phyloP scores from a whole-genome alignment of 2,888 invertebrate genomes.

The Spilosoma lubricipeda region DNA sequence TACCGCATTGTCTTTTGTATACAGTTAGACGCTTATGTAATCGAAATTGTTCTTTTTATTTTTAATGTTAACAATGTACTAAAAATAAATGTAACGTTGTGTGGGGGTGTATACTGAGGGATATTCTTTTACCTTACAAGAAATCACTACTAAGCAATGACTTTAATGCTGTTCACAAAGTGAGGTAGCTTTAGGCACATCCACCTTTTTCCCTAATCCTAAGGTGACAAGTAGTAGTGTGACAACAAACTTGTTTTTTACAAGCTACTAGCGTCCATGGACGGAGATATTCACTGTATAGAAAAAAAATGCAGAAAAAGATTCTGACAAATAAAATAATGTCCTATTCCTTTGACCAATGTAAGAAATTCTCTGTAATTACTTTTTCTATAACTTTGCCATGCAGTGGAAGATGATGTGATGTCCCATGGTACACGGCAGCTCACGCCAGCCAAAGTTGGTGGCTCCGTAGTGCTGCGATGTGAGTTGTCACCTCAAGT shows the following conservation, averaged over 20 bases:
- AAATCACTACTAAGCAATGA: too few species aligned
- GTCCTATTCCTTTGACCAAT: too few species aligned
- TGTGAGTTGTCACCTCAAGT: constrained; percentile 79
- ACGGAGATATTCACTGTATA: too few species aligned
- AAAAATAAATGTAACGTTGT: not conserved
- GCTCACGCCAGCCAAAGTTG: constrained; percentile 75
- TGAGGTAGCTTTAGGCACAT: too few species aligned
- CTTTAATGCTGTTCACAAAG: too few species aligned
- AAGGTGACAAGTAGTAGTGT: too few species aligned
- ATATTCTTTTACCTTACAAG: too few species aligned
- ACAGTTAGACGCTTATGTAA: not conserved
- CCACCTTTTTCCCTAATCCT: too few species aligned
- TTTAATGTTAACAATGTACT: not conserved
- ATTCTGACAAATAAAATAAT: too few species aligned
- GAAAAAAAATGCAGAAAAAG: too few species aligned
- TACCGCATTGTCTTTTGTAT: constrained; percentile 6
- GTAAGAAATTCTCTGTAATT: not conserved
- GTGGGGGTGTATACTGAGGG: not conserved
- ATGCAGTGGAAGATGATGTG: constrained; percentile 76
- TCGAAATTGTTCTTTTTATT: not conserved
- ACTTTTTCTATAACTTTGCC: constrained; percentile 12
- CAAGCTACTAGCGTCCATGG: too few species aligned
- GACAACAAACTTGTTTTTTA: too few species aligned
- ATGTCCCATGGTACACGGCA: constrained; percentile 73
- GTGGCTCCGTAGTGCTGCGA: constrained; percentile 73